Percentiles rank a stretch among this genome's conserved stretches.
These are phyloP conservation scores for Nyctibius grandis DNA, from an alignment of 2,797 vertebrate genomes.

Conservation along the genomic window DNA sequence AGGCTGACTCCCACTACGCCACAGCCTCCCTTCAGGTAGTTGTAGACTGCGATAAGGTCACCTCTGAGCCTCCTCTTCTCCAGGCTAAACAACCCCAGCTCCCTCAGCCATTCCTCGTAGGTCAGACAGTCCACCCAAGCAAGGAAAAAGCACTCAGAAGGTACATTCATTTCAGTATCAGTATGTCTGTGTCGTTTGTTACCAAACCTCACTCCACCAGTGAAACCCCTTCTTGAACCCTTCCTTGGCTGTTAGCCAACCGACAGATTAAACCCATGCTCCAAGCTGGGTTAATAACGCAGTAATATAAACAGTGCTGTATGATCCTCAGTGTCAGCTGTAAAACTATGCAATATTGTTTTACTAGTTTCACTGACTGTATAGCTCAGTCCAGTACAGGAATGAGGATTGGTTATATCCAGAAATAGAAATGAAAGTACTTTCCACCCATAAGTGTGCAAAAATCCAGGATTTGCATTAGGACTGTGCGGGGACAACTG, in stretches of 20 bases:
- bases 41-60: no score
- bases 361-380: neutral
- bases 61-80: no score
- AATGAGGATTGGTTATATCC: neutral
- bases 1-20: no score
- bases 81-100: no score
- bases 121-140: neutral
- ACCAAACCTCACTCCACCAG: neutral
- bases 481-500: neutral
- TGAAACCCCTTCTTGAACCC: neutral
- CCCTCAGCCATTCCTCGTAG: no score
- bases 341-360: neutral
- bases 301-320: neutral
- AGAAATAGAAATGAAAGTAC: neutral
- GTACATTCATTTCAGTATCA: neutral
- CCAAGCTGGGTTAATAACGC: neutral
- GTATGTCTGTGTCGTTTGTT: neutral
- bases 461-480: neutral
- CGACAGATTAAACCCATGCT: neutral
- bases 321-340: neutral
- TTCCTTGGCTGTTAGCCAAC: neutral
- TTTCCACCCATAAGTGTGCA: neutral
- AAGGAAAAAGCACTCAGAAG: neutral
- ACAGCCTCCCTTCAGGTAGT: no score
- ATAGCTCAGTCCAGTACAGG: neutral